Conservation (phyloP, 1,140 invertebrate species). For the Lerema accius region DNA sequence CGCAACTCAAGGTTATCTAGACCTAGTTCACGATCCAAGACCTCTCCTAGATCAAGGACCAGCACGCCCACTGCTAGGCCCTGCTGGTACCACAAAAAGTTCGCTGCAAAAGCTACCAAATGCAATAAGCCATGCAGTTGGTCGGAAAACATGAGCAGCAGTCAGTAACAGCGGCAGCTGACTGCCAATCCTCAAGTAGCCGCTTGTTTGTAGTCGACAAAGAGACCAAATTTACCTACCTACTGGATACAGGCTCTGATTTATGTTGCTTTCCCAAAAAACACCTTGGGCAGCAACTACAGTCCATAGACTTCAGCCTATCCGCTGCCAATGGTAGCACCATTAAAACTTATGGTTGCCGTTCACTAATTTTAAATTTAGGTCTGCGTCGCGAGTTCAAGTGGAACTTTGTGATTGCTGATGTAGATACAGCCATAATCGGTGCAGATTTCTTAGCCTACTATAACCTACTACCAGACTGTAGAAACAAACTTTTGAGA, state of each 20-base stretch:
- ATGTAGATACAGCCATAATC: conserved; percentile 51
- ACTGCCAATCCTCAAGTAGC: background rate
- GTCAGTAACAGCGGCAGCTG: conserved; percentile 18
- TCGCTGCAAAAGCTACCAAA: conserved; percentile 38
- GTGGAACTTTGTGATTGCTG: conserved; percentile 57
- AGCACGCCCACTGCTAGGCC: conserved; percentile 11
- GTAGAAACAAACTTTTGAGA: conserved; percentile 18
- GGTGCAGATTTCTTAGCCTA: conserved; percentile 56
- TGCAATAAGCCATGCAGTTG: conserved; percentile 42
- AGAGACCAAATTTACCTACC: background rate
- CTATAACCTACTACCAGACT: conserved; percentile 45
- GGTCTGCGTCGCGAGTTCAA: conserved; percentile 38
- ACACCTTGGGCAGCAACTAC: background rate
- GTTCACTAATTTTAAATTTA: conserved; percentile 33
- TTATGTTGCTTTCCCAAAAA: conserved; percentile 10
- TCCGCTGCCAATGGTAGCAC: conserved; percentile 42
- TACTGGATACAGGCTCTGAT: conserved; percentile 26
- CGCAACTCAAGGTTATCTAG: too few relatives aligned
- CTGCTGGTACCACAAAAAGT: conserved; percentile 49
- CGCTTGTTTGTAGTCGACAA: conserved; percentile 7
- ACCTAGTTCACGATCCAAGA: background rate
- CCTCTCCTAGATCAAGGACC: background rate
- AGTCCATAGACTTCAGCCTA: conserved; percentile 15
- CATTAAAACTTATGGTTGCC: conserved; percentile 40
- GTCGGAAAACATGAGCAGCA: conserved; percentile 11